Evolutionary conservation across 2,888 invertebrate species (phyloP).

Genomic region (Leucophora obtusa): DNA sequence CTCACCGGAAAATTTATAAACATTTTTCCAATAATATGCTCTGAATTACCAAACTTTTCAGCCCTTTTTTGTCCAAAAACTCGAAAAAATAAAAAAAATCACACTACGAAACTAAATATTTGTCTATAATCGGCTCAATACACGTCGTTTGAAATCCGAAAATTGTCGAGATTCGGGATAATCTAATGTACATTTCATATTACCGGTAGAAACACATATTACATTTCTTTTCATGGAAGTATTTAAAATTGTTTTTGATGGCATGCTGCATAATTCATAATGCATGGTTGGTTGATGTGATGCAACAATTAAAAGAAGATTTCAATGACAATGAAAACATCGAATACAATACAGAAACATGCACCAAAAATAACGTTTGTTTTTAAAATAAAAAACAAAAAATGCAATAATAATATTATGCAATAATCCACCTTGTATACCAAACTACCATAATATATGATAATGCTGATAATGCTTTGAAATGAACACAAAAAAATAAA

Average conservation of each 20-base stretch:
- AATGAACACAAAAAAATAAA: too few relatives aligned
- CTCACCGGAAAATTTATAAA: too few relatives aligned
- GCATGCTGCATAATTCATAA: not conserved
- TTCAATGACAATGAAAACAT: constrained; percentile 61
- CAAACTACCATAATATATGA: constrained; percentile 3
- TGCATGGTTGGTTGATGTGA: constrained; percentile 32
- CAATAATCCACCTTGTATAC: constrained; percentile 35
- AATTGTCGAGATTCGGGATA: too few relatives aligned
- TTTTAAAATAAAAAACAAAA: constrained; percentile 25
- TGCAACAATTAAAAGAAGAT: constrained; percentile 61
- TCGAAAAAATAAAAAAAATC: too few relatives aligned
- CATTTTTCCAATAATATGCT: too few relatives aligned
- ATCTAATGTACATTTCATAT: not conserved
- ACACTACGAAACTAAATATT: too few relatives aligned
- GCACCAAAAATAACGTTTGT: constrained; percentile 24
- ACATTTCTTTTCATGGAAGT: constrained; percentile 39
- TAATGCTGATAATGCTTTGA: constrained; percentile 22
- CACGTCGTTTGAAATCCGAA: too few relatives aligned
- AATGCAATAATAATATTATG: constrained; percentile 40
- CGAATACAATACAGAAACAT: not conserved
- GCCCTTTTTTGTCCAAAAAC: too few relatives aligned
- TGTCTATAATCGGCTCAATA: too few relatives aligned
- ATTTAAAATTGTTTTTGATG: constrained; percentile 20
- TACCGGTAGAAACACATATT: constrained; percentile 18
- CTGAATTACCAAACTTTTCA: too few relatives aligned